Evolutionary conservation across 92 coral and sea anemone genomes (phyloP).

Genomic region (Anthopleura xanthogrammica): DNA sequence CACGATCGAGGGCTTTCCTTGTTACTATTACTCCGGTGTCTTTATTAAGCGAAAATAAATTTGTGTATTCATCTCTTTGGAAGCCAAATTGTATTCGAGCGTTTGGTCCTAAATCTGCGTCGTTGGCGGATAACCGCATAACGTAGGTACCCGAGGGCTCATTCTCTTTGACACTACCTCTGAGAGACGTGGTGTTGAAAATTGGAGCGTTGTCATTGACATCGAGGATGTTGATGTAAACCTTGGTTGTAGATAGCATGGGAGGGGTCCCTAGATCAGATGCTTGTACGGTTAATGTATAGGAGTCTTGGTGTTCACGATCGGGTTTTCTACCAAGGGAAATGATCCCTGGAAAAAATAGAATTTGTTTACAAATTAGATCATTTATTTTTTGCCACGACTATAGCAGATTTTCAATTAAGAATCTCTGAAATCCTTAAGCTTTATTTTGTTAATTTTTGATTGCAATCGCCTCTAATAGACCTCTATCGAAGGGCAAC

Average conservation of each 20-base stretch:
- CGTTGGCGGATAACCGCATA: slow-evolving; percentile 71
- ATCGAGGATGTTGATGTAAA: slow-evolving; percentile 63
- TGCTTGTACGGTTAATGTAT: slow-evolving; percentile 52
- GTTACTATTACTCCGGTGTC: slow-evolving; percentile 70
- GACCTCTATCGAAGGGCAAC: no score
- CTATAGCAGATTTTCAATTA: no score
- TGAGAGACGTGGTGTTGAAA: slow-evolving; percentile 50
- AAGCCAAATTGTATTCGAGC: slow-evolving; percentile 61
- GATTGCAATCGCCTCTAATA: no score
- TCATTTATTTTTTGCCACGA: not conserved
- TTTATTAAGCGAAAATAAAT: slow-evolving; percentile 55
- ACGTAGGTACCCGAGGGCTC: slow-evolving; percentile 67
- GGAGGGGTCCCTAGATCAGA: slow-evolving; percentile 72
- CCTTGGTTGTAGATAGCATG: slow-evolving; percentile 44
- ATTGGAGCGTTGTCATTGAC: slow-evolving; percentile 81
- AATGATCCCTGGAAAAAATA: slow-evolving; percentile 62
- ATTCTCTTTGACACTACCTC: slow-evolving; percentile 81
- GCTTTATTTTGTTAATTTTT: no score
- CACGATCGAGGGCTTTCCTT: slow-evolving; percentile 68
- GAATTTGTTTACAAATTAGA: not conserved
- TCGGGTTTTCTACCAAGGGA: slow-evolving; percentile 53
- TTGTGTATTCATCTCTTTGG: slow-evolving; percentile 45
- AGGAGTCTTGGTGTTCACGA: slow-evolving; percentile 68
- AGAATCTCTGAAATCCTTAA: no score
- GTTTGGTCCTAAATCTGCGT: slow-evolving; percentile 75